Base-by-base conservation (phyloP, 2,888 invertebrate genomes). In the Aspidiotus destructor region DNA sequence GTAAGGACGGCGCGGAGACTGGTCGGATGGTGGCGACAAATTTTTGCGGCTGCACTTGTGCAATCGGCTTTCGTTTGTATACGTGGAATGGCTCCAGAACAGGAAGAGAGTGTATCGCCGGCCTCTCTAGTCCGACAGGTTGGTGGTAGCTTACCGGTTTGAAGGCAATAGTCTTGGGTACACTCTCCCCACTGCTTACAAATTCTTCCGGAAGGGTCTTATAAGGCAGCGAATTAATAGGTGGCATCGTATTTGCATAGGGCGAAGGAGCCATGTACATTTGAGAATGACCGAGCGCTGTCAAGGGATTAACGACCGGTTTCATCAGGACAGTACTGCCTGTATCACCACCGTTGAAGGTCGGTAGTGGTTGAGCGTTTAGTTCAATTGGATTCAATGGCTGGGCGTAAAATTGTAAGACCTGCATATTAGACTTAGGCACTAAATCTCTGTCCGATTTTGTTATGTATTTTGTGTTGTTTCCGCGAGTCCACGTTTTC, bases 331-430 rank as follows among this genome's bases (percentile, higher is more conserved):
- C 15, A 28, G 8, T 17, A 40, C 2, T 13, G 40, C 13, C 8
- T 2, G 41, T 41, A 8, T 16, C 13, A 10, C 15, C 41, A 15
- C n/a, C 13, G n/a, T 44, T 15, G 42, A n/a, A 42, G n/a, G 41
- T 61, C 42, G 11, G n/a, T 9, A 67, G 15, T 9, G 67, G 48
- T 40, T 16, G 58, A 17, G 40, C 58, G 28, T 57, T 67, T 16
- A 67, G 40, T 40, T 67, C 67, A 41, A 67, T 40, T 8, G 63
- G 11, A 41, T 44, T 44, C 58, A 67, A 44, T 1, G 67, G 67
- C n/a, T 60, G 67, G 17, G 67, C 67, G 67, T 67, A 67, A 52
- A 58, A 67, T 48, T 57, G 67, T 52, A 67, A 15, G 17, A 67
- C 41, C n/a, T 61, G 61, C 61, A 40, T 52, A 16, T 67, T 48